These are phyloP conservation scores for Cryptotis parvus DNA, from an alignment of 2,113 vertebrate genomes.

Conservation along the genomic window DNA sequence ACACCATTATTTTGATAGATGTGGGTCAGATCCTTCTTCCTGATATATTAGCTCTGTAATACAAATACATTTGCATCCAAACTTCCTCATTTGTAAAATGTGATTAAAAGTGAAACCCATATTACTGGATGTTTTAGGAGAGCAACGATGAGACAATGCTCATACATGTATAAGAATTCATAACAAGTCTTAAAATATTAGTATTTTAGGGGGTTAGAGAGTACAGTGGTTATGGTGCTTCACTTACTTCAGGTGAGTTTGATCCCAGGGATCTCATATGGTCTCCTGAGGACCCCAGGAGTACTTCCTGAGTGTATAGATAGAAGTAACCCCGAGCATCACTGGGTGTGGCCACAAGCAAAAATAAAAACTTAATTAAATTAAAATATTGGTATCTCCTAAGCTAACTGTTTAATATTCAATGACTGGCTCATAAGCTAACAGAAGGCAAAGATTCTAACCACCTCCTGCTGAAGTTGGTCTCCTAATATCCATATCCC, in stretches of 20 bases:
- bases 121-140: neutral
- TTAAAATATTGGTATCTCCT: neutral
- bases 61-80: neutral
- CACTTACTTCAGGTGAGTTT: too few species aligned
- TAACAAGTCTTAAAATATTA: neutral
- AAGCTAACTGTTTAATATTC: slow-evolving; percentile 2
- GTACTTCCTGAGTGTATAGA: too few species aligned
- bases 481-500: neutral
- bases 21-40: neutral
- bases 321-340: too few species aligned
- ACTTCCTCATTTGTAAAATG: neutral
- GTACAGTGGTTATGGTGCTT: too few species aligned
- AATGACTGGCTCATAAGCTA: slow-evolving; percentile 2
- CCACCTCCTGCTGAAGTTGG: neutral
- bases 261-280: too few species aligned
- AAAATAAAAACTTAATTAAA: too few species aligned
- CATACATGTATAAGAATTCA: neutral
- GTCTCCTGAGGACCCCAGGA: too few species aligned
- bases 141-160: neutral
- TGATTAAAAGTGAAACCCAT: neutral
- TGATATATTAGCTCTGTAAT: neutral
- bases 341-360: too few species aligned
- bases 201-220: neutral
- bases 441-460: slow-evolving; percentile 40
- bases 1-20: neutral